Evolutionary conservation across 2,113 vertebrate species (phyloP).

Genomic region (Eurystomus gularis): DNA sequence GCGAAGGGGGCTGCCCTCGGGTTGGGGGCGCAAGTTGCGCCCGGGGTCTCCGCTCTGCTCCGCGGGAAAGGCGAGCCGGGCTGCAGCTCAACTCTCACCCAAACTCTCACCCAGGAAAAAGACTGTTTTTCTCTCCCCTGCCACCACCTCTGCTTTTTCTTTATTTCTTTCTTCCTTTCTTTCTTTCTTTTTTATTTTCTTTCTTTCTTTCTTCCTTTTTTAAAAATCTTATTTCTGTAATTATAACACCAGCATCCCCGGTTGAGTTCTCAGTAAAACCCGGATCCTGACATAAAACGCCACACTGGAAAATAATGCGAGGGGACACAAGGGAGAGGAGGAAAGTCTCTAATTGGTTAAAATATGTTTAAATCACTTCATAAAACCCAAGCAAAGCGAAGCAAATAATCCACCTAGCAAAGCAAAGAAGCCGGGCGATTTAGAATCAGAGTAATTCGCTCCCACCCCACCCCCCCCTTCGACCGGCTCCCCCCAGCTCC

Average conservation of each 20-base stretch:
- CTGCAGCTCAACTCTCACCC: background rate
- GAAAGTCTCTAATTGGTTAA: constrained; percentile 62
- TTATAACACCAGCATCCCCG: constrained; percentile 12
- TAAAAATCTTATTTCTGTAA: constrained; percentile 33
- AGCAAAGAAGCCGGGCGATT: constrained; percentile 46
- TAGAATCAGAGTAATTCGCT: constrained; percentile 63
- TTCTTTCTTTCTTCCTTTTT: no score
- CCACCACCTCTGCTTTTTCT: rapidly evolving
- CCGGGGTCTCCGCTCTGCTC: background rate
- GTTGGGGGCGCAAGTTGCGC: background rate
- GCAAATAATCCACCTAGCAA: constrained; percentile 59
- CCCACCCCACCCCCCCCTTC: constrained; percentile 46
- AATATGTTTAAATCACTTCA: constrained; percentile 66
- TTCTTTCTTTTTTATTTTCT: rapidly evolving
- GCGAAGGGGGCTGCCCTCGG: background rate
- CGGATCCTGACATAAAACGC: constrained; percentile 44
- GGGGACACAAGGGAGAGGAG: constrained; percentile 53
- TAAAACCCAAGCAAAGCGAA: constrained; percentile 55
- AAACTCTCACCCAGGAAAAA: background rate
- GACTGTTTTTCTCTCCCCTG: rapidly evolving
- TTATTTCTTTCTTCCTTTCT: no score
- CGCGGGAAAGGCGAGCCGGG: background rate
- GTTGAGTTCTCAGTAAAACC: constrained; percentile 38
- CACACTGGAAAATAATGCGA: constrained; percentile 36
- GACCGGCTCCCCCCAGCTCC: constrained; percentile 44